Conservation (phyloP, 1,140 invertebrate species). For the Hypothenemus hampei region DNA sequence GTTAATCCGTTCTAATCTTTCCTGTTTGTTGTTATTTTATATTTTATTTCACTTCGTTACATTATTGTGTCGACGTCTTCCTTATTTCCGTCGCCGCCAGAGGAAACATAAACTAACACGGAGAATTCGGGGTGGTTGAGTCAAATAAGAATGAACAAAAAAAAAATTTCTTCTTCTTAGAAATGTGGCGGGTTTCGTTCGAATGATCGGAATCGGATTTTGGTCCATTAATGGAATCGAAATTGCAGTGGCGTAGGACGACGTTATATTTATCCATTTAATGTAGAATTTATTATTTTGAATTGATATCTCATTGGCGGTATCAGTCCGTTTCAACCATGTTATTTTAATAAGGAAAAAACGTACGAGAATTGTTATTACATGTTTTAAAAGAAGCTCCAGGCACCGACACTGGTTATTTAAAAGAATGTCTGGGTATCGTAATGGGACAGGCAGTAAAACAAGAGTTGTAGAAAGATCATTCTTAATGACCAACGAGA, state of each 20-base stretch:
- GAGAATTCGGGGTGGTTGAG: conserved; percentile 15
- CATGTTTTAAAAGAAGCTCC: background rate
- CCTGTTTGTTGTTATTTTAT: conserved; percentile 8
- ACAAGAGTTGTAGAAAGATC: conserved; percentile 36
- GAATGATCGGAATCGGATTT: conserved; percentile 9
- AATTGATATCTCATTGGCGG: background rate
- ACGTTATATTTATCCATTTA: background rate
- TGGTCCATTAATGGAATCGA: conserved; percentile 20
- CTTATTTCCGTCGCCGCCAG: background rate
- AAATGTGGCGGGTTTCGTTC: conserved; percentile 16
- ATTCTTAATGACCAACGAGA: conserved; percentile 39
- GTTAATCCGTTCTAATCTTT: conserved; percentile 14
- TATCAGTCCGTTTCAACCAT: background rate
- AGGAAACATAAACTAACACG: conserved; percentile 13
- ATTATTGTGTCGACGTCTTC: background rate
- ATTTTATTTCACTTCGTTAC: no score
- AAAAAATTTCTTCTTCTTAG: no score
- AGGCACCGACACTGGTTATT: conserved; percentile 29
- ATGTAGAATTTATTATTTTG: background rate
- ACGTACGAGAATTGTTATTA: background rate
- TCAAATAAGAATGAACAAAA: conserved; percentile 1
- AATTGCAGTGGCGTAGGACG: conserved; percentile 5
- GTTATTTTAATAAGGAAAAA: background rate
- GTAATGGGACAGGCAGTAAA: conserved; percentile 28
- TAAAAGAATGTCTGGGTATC: conserved; percentile 35